phyloP scores from a whole-genome alignment of 1,140 invertebrate genomes.

The Rhyzopertha dominica region DNA sequence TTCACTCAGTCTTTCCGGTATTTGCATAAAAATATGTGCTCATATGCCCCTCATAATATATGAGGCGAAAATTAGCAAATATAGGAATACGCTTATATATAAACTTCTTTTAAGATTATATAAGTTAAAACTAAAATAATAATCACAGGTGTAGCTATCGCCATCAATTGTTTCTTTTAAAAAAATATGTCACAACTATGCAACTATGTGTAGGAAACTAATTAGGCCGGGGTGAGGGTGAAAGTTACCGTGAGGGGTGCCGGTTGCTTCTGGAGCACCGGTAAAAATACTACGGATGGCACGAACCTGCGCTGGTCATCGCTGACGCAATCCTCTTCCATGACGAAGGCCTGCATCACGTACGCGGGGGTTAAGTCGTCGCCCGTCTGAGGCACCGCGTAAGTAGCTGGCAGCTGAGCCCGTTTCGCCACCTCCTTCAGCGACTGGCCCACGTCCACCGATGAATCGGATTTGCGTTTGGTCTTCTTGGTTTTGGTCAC shows the following conservation, averaged over 20 bases:
- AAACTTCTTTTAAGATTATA: conserved; percentile 40
- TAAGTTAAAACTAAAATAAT: conserved; percentile 44
- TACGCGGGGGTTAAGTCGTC: conserved; percentile 35
- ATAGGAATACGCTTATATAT: conserved; percentile 46
- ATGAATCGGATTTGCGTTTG: conserved; percentile 43
- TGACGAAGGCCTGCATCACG: conserved; percentile 78
- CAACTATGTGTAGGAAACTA: conserved; percentile 26
- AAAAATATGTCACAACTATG: conserved; percentile 41
- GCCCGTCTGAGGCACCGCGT: conserved; percentile 52
- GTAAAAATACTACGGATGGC: conserved; percentile 86
- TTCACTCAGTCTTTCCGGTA: conserved; percentile 48
- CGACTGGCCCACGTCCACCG: conserved; percentile 48
- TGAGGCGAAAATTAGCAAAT: conserved; percentile 45
- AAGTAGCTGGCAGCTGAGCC: conserved; percentile 54
- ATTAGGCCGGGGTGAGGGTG: conserved; percentile 81
- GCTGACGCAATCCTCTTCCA: conserved; percentile 69
- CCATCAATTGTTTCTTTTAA: conserved; percentile 41
- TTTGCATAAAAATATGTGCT: conserved; percentile 48
- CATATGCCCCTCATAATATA: conserved; percentile 43
- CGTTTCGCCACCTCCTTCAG: conserved; percentile 53
- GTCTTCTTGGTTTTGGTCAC: conserved; percentile 17
- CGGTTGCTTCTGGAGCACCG: conserved; percentile 77
- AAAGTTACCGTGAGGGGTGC: conserved; percentile 82
- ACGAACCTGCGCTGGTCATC: conserved; percentile 55
- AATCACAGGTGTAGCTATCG: conserved; percentile 48